Evolutionary conservation across 2,888 invertebrate species (phyloP), one percentile per base, ranked within the genome.

Genomic region (Thymelicus lineola): DNA sequence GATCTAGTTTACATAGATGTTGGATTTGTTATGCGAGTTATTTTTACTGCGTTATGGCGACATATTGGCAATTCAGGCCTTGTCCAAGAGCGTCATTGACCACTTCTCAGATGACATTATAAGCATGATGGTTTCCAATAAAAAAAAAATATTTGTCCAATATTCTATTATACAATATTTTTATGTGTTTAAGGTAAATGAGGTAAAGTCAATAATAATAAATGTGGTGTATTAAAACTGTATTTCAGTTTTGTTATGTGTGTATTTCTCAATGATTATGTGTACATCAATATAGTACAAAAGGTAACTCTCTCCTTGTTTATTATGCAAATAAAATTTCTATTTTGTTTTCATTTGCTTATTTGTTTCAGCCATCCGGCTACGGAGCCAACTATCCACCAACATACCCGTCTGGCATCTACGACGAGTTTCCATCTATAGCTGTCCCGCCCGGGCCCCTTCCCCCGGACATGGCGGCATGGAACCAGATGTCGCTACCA

Each of bases 401-500:
- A 0, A 77, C 86, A 10, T 93, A 91, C 78, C 20, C 64, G 4
- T 73, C 89, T 0, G 88, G 88, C 6, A 84, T 89, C 69, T 93
- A 93, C 35, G 91, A 92, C 77, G 93, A 93, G 74, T 92, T 93
- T 74, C 87, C 89, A 3, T 67, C 86, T 0, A 73, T 84, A 28
- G 77, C 79, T 0, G 77, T 85, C 4, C 78, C 82, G 0, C 74
- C 78, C 1, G 76, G 80, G 0, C 81, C 84, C 0, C 81, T 77
- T 3, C 83, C 85, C 0, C 86, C 88, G 0, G 89, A 90, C 17
- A 86, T 90, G 59, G 76, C 84, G 0, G 73, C 81, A 0, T 94
- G 94, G 94, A 93, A 91, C 74, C 91, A 91, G 74, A 88, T 91
- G 87, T 88, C 91, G 0, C 77, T 92, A 42, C 91, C 91, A 0